Conservation (phyloP, 2,113 vertebrate species). For the Sturnus vulgaris region DNA sequence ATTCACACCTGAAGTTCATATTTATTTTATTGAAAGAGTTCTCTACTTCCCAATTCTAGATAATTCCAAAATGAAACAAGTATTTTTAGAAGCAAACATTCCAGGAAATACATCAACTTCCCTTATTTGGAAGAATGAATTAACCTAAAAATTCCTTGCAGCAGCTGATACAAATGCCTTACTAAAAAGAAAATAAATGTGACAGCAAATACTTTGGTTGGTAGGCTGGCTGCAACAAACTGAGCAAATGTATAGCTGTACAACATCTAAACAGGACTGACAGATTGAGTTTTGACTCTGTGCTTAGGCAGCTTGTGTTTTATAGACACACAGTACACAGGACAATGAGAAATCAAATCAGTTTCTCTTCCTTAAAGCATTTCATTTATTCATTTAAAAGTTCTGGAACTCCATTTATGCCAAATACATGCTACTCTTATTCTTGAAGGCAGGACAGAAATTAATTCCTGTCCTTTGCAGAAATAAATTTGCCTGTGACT, state of each 20-base stretch:
- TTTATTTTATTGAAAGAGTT: neutral
- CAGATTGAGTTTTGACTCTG: neutral
- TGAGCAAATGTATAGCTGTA: neutral
- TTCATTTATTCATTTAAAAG: neutral
- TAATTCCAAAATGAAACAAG: neutral
- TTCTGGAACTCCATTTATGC: neutral
- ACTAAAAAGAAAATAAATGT: neutral
- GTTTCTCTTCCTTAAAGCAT: neutral
- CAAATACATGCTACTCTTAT: neutral
- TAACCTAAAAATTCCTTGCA: neutral
- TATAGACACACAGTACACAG: neutral
- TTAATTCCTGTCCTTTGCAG: neutral
- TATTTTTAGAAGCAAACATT: neutral
- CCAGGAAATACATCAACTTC: neutral
- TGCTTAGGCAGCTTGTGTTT: neutral
- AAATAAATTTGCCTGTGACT: neutral
- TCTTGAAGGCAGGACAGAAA: neutral
- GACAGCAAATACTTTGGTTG: neutral
- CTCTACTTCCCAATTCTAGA: neutral
- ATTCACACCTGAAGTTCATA: neutral
- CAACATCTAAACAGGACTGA: neutral
- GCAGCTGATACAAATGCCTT: neutral
- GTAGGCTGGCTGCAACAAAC: neutral
- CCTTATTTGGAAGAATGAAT: neutral
- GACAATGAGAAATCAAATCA: neutral